phyloP scores from a whole-genome alignment of 2,888 invertebrate species.

The Drosophila mimica region DNA sequence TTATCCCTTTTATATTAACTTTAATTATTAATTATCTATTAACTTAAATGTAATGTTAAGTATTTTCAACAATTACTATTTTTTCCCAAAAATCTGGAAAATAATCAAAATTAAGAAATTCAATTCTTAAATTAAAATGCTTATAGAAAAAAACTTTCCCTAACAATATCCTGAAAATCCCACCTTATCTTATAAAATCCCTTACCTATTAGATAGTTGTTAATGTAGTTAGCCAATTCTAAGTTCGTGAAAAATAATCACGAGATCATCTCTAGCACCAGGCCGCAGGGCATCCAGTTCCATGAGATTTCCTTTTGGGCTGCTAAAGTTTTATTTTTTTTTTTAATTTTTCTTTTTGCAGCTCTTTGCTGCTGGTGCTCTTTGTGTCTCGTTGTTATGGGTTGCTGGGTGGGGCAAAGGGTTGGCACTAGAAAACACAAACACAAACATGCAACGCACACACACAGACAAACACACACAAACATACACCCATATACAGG shows the following conservation, averaged over 20 bases:
- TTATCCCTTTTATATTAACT: neutral
- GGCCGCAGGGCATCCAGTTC: conserved; percentile 35
- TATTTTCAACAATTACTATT: neutral
- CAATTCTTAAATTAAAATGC: neutral
- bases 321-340: conserved; percentile 15
- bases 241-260: conserved; percentile 8
- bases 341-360: conserved; percentile 22
- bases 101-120: neutral
- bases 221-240: neutral
- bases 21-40: neutral
- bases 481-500: conserved; percentile 17
- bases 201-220: neutral
- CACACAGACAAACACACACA: conserved; percentile 4
- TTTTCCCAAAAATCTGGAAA: neutral
- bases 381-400: conserved; percentile 51
- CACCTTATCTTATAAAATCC: neutral
- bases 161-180: neutral
- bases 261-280: conserved; percentile 41
- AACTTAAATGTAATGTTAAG: neutral
- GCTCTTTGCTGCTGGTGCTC: conserved; percentile 34
- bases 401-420: conserved; percentile 15
- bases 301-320: conserved; percentile 52
- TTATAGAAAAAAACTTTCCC: neutral
- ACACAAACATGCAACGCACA: conserved; percentile 13
- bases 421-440: conserved; percentile 14